Evolutionary conservation across 2,888 invertebrate species (phyloP).

Genomic region (Papilio demoleus): DNA sequence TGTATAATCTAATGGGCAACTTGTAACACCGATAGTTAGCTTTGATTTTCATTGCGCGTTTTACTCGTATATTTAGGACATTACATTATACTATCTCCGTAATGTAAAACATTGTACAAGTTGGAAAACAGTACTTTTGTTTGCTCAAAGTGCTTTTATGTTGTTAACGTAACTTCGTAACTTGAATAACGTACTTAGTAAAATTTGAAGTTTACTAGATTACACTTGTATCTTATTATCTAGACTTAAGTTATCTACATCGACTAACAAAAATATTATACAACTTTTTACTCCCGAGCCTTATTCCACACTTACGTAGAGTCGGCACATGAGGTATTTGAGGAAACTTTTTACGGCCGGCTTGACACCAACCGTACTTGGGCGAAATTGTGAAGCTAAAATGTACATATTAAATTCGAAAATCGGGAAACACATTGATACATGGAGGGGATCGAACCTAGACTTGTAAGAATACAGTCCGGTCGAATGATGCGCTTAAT

Average conservation of each 20-base stretch:
- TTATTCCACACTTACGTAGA: too few species aligned
- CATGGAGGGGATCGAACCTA: too few species aligned
- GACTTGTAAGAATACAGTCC: too few species aligned
- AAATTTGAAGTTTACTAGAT: constrained; percentile 20
- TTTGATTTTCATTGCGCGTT: background rate
- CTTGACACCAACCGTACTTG: too few species aligned
- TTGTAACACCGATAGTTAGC: background rate
- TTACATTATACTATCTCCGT: background rate
- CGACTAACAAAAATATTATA: background rate
- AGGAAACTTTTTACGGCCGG: too few species aligned
- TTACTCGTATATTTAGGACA: background rate
- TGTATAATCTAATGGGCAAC: too few species aligned
- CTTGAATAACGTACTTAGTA: constrained; percentile 20
- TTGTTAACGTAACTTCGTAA: constrained; percentile 25
- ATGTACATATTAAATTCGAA: too few species aligned
- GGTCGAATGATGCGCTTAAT: too few species aligned
- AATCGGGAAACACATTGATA: too few species aligned
- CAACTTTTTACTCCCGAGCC: background rate
- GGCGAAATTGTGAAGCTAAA: too few species aligned
- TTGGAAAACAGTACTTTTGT: constrained; percentile 13
- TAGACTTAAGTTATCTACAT: background rate
- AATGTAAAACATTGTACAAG: constrained; percentile 9
- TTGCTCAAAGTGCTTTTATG: constrained; percentile 8
- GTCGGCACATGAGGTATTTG: too few species aligned
- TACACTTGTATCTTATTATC: constrained; percentile 18